Base-by-base conservation (phyloP, 1,140 invertebrate genomes). In the Aradophagus sp. region DNA sequence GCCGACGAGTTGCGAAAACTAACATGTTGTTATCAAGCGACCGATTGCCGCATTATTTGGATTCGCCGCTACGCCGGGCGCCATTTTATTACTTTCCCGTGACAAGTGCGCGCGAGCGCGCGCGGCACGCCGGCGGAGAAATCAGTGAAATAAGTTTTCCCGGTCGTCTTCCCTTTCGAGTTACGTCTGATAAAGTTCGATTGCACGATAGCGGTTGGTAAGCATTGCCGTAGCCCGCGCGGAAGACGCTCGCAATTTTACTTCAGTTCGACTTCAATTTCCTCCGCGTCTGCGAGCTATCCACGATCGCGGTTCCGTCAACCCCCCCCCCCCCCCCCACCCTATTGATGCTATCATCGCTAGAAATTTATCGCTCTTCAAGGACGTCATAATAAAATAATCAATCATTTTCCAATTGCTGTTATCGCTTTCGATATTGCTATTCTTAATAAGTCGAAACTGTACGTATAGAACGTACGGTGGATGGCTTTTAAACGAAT, bases 91-190 rank as follows among this genome's bases (percentile, higher is more conserved):
- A n/a, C n/a, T n/a, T n/a, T n/a, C n/a, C n/a, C n/a, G n/a, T n/a
- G n/a, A n/a, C n/a, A n/a, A n/a, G n/a, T n/a, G n/a, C n/a, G n/a
- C n/a, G n/a, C n/a, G n/a, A n/a, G n/a, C n/a, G n/a, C n/a, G n/a
- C n/a, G n/a, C 13, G 26, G 14, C 19, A 27, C 29, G 29, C 10
- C 39, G 31, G 65, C 48, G 41, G 61, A 62, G 55, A 39, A 74
- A 74, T 74, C 74, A 38, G 32, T 26, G 44, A 58, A 72, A 73
- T 66, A 68, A 73, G 69, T n/a, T 67, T 76, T 73, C 29, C 56
- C 39, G 47, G 10, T 36, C 44, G 56, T 63, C 44, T 55, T 62
- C 34, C 48, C 29, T 23, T 63, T 61, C 53, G 29, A 52, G 27
- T 52, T 58, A 48, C 52, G 53, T 48, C 42, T 47, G 65, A 73